Evolutionary conservation across 2,797 vertebrate species (phyloP), one percentile per base, ranked within the genome.

Genomic region (Clamator glandarius): DNA sequence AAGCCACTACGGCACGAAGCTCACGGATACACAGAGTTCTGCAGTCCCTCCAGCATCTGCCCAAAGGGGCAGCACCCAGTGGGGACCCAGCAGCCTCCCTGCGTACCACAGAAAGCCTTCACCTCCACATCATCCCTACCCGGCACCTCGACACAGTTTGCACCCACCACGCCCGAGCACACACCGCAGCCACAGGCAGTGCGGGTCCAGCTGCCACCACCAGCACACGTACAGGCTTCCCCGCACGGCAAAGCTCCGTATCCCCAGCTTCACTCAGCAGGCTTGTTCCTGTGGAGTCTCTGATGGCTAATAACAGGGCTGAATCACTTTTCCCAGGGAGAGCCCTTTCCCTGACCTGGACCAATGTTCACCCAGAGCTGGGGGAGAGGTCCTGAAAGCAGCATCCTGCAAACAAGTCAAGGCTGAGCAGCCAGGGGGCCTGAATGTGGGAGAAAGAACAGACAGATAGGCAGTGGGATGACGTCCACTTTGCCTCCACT

Each of bases 211-310:
- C 39, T 26, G 57, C 42, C 57, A 29, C 15, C 44, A 29, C 14
- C 39, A 75, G n/a, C 20, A 69, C 26, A 12, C 1, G 5, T 14
- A 21, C 0, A 1, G 18, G 42, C 25, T 62, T 46, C 42, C 33
- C 33, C 2, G 2, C 15, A 6, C 16, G 24, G 31, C 58, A 66
- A 66, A 82, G 46, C 33, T 36, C 44, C 11, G 1, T 17, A 24
- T 21, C 58, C 46, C 44, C 6, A 2, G n/a, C 36, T 33, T 66
- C 41, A 33, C 23, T 29, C 62, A 75, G 33, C 13, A 28, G 29
- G 17, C 23, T 70, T 29, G 6, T 29, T 75, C 63, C 58, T 41
- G 39, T 42, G 12, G 12, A 42, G 33, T 70, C 68, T 84, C 68
- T 69, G 55, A 75, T 36, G 62, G 36, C 62, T 42, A 18, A 12